Conservation (phyloP, 1,140 invertebrate genomes). For the Diabrotica virgifera region DNA sequence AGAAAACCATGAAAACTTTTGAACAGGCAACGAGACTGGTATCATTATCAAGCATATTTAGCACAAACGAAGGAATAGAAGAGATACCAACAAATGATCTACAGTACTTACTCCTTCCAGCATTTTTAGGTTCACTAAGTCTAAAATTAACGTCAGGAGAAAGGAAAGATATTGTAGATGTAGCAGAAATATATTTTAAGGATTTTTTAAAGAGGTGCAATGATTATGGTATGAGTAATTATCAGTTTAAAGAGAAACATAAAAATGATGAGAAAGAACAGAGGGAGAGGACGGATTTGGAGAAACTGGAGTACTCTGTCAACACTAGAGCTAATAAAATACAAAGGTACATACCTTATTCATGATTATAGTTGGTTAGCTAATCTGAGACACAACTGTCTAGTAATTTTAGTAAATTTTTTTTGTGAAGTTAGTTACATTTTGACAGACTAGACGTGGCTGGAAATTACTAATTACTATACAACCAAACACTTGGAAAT, state of each 20-base stretch:
- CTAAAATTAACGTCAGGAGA: slow-evolving; percentile 65
- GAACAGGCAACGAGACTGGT: slow-evolving; percentile 77
- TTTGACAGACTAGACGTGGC: too few relatives aligned
- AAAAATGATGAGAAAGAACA: slow-evolving; percentile 19
- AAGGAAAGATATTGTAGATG: slow-evolving; percentile 65
- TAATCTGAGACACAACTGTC: too few relatives aligned
- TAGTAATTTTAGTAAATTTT: too few relatives aligned
- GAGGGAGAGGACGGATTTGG: slow-evolving; percentile 38
- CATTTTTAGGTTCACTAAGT: slow-evolving; percentile 72
- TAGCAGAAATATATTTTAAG: slow-evolving; percentile 79
- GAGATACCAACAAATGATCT: slow-evolving; percentile 83
- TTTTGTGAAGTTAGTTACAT: too few relatives aligned
- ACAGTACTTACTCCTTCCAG: slow-evolving; percentile 80
- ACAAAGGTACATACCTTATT: slow-evolving; percentile 42
- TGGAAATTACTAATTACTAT: too few relatives aligned
- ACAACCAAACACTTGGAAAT: too few relatives aligned
- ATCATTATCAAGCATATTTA: slow-evolving; percentile 78
- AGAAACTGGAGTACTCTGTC: slow-evolving; percentile 48
- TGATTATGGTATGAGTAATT: slow-evolving; percentile 71
- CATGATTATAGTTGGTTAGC: too few relatives aligned
- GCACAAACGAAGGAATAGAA: slow-evolving; percentile 81
- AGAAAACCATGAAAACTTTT: slow-evolving; percentile 66
- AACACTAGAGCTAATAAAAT: slow-evolving; percentile 70
- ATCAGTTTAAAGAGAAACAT: slow-evolving; percentile 36
- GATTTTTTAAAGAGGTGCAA: slow-evolving; percentile 80